A percentile compares a stretch with the other conserved stretches of the same genome.
These are phyloP conservation scores for Sprattus sprattus DNA, from an alignment of 2,113 vertebrate genomes.

Conservation along the genomic window DNA sequence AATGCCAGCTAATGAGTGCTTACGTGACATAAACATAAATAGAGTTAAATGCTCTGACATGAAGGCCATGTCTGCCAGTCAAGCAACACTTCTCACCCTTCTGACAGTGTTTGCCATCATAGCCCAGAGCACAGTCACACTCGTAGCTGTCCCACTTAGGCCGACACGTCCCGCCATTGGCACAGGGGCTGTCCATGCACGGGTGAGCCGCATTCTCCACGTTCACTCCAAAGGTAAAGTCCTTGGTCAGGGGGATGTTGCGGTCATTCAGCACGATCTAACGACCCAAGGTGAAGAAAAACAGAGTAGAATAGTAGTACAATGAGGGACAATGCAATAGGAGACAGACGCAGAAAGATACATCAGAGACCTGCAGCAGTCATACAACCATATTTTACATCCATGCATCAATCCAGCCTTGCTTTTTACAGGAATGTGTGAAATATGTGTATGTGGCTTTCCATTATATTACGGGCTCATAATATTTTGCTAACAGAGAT, in stretches of 20 bases:
- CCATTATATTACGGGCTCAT: not conserved
- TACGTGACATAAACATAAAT: not conserved
- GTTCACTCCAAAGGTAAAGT: slow-evolving; percentile 82
- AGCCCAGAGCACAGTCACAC: slow-evolving; percentile 92
- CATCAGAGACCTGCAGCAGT: no score
- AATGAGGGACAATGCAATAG: not conserved
- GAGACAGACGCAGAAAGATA: not conserved
- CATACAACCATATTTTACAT: no score
- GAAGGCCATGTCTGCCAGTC: no score
- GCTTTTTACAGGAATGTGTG: not conserved
- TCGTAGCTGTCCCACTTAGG: slow-evolving; percentile 86
- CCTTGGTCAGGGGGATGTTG: slow-evolving; percentile 74
- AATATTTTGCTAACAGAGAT: not conserved
- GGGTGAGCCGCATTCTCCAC: slow-evolving; percentile 83
- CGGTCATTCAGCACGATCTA: slow-evolving; percentile 88
- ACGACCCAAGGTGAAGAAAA: not conserved
- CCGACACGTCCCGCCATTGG: slow-evolving; percentile 84
- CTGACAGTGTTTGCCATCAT: slow-evolving; percentile 87
- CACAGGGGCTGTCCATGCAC: slow-evolving; percentile 82
- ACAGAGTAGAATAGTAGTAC: not conserved
- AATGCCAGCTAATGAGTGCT: not conserved
- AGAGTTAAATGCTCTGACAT: not conserved
- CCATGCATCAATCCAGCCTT: not conserved
- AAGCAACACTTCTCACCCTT: slow-evolving; percentile 77
- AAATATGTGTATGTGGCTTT: not conserved